Evolutionary conservation across 2,888 invertebrate species (phyloP).

Genomic region (Ophion costatus): DNA sequence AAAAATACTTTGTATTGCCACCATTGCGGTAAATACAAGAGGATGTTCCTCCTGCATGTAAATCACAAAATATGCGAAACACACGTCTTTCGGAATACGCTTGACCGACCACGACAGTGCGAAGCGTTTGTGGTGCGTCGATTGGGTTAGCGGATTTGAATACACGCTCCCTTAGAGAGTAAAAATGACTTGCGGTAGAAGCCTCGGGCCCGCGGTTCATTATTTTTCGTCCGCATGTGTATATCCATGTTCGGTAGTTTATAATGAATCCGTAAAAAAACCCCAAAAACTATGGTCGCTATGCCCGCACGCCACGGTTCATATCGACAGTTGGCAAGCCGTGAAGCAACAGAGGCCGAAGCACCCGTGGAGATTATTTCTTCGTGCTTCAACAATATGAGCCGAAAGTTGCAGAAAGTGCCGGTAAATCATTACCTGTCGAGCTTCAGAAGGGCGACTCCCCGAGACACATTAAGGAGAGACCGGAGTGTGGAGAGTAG

Average conservation of each 20-base stretch:
- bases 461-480: conserved; percentile 29
- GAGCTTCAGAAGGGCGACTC: conserved; percentile 42
- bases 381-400: neutral
- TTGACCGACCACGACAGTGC: too few relatives aligned
- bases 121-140: too few relatives aligned
- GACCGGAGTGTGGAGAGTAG: conserved; percentile 7
- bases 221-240: neutral
- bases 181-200: too few relatives aligned
- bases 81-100: too few relatives aligned
- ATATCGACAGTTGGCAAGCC: conserved; percentile 25
- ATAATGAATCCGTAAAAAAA: neutral
- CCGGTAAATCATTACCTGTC: conserved; percentile 38
- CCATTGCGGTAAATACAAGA: too few relatives aligned
- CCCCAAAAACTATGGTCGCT: neutral
- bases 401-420: conserved; percentile 38
- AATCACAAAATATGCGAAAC: too few relatives aligned
- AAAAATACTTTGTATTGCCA: too few relatives aligned
- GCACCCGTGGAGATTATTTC: conserved; percentile 1
- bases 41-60: too few relatives aligned
- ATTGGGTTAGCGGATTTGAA: too few relatives aligned
- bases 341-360: neutral
- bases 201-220: too few relatives aligned
- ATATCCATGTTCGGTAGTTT: neutral
- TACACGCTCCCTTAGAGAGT: too few relatives aligned
- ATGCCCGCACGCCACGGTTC: conserved; percentile 24